Percentiles rank a stretch among this genome's conserved stretches.
These are phyloP conservation scores for Passer domesticus DNA, from an alignment of 2,113 vertebrate genomes.

Conservation along the genomic window DNA sequence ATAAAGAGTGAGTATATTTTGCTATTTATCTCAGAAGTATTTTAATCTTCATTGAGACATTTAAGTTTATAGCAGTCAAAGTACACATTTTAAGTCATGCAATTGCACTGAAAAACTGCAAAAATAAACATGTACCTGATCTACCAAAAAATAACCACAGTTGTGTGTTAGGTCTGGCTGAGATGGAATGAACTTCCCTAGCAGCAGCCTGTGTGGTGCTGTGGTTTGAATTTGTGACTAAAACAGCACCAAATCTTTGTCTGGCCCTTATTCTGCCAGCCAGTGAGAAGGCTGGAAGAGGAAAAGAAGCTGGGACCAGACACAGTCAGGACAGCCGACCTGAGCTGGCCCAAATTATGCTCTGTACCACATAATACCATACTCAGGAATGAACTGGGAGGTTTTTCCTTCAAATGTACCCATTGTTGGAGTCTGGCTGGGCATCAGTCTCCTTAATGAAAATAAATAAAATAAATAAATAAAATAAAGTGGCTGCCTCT, in stretches of 20 bases:
- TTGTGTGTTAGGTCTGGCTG: neutral
- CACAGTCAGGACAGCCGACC: neutral
- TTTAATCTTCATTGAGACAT: neutral
- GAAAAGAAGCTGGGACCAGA: neutral
- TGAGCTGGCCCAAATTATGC: neutral
- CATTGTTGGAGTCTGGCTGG: neutral
- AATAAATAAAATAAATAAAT: too few relatives aligned
- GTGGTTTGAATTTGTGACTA: neutral
- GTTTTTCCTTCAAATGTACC: neutral
- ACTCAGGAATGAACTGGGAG: neutral
- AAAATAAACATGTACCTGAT: neutral
- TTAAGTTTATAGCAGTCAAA: neutral
- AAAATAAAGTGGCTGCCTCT: neutral
- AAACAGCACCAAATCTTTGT: neutral
- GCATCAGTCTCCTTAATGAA: neutral
- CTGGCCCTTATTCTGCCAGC: neutral
- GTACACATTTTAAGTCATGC: neutral
- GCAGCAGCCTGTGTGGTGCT: neutral
- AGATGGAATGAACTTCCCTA: neutral
- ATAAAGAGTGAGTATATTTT: neutral
- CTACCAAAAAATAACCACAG: neutral
- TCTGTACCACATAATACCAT: neutral
- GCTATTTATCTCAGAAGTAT: neutral
- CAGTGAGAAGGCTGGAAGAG: neutral
- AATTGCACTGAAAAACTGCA: neutral